A percentile compares a stretch with the other conserved stretches of the same genome.
Conservation (phyloP, 2,113 vertebrate genomes). For the Carassius gibelio region DNA sequence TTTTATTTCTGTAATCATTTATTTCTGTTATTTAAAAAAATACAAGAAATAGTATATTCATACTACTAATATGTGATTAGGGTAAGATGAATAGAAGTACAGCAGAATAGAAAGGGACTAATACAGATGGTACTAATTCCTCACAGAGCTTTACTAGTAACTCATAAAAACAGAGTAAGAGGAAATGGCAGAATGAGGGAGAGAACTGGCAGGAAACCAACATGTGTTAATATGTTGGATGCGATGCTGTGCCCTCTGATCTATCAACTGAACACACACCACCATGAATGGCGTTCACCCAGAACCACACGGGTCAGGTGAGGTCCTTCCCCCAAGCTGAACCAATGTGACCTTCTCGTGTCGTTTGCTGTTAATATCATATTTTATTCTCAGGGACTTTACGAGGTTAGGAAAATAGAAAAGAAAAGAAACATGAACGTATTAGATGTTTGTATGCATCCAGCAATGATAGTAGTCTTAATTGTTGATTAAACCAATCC, state of each 20-base stretch:
- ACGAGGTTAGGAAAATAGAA: not conserved
- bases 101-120: not conserved
- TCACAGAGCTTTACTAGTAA: not conserved
- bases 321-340: not conserved
- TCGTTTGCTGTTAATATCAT: not conserved
- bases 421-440: not conserved
- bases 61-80: not conserved
- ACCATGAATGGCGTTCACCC: slow-evolving; percentile 3
- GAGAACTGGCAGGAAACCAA: slow-evolving; percentile 37
- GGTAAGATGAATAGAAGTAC: not conserved
- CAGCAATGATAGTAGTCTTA: not conserved
- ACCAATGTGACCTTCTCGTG: not conserved
- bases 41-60: not conserved
- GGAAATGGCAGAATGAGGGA: slow-evolving; percentile 11
- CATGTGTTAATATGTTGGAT: slow-evolving; percentile 40
- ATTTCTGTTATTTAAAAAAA: not conserved
- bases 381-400: not conserved
- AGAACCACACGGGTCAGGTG: not conserved
- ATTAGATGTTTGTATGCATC: not conserved
- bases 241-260: not conserved
- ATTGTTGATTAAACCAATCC: not conserved
- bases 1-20: not conserved
- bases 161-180: not conserved
- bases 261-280: slow-evolving; percentile 10
- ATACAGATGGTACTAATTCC: not conserved